phyloP scores from a whole-genome alignment of 2,113 vertebrate genomes.

The Gasterosteus nipponicus region DNA sequence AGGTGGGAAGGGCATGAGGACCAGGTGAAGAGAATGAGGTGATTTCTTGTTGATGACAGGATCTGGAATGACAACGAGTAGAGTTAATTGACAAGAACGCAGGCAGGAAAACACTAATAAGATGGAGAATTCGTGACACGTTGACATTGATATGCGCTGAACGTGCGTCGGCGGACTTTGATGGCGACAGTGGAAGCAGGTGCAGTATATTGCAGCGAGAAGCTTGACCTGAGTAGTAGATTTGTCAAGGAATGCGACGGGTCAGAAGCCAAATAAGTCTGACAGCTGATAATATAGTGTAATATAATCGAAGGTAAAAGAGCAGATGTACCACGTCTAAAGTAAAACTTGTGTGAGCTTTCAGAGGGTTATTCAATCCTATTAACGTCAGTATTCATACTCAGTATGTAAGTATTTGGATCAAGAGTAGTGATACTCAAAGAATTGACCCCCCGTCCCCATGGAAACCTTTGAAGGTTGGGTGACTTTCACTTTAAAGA shows the following conservation, averaged over 20 bases:
- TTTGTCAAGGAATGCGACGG: neutral
- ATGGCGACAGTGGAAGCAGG: slow-evolving; percentile 28
- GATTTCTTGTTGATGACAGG: no score
- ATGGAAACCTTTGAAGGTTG: neutral
- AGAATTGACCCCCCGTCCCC: neutral
- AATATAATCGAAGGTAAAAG: neutral
- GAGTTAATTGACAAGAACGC: no score
- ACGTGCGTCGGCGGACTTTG: slow-evolving; percentile 19
- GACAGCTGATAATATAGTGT: neutral
- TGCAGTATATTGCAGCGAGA: slow-evolving; percentile 40
- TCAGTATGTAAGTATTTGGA: neutral
- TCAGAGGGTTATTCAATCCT: neutral
- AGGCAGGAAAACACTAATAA: no score
- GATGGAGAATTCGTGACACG: no score
- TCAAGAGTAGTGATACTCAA: neutral
- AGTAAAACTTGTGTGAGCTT: neutral
- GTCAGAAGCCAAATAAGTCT: neutral
- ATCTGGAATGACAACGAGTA: no score
- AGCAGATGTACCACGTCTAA: neutral
- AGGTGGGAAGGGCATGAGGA: no score
- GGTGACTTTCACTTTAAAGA: neutral
- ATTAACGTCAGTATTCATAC: neutral
- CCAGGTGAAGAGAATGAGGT: no score
- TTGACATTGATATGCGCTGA: slow-evolving; percentile 30
- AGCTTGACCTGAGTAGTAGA: slow-evolving; percentile 19